Evolutionary conservation across 2,797 vertebrate species (phyloP).

Genomic region (Eulemur rubriventer): DNA sequence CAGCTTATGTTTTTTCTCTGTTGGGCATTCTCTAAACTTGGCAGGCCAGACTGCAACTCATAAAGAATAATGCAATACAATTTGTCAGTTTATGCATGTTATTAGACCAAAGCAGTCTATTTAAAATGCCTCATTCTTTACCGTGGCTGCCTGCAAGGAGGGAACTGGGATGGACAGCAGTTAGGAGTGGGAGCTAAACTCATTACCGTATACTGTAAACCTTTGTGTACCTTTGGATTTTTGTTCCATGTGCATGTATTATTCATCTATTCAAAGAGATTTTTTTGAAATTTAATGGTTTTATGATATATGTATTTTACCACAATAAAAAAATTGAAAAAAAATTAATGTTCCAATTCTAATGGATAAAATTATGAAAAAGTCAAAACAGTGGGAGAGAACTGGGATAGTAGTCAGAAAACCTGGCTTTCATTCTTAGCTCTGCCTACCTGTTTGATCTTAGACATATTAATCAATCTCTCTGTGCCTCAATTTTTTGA

Average conservation of each 20-base stretch:
- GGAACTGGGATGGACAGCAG: background rate
- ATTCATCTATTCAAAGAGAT: background rate
- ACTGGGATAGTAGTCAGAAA: background rate
- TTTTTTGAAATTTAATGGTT: conserved; percentile 20
- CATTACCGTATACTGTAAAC: fast-evolving
- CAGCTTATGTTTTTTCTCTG: background rate
- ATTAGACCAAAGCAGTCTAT: background rate
- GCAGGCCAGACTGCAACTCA: background rate
- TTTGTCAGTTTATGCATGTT: background rate
- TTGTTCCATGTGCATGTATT: background rate
- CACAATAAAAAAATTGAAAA: background rate
- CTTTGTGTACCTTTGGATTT: background rate
- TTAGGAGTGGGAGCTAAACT: background rate
- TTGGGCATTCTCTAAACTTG: background rate
- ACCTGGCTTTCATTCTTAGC: background rate
- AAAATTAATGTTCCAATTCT: background rate
- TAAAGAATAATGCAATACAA: background rate
- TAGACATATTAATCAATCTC: background rate
- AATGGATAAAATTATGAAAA: conserved; percentile 20
- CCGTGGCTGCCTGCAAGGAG: background rate
- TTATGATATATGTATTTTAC: conserved; percentile 18
- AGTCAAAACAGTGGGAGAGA: background rate
- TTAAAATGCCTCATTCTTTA: background rate
- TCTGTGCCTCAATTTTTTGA: background rate
- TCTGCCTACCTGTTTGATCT: background rate